Conservation (phyloP, 2,797 vertebrate genomes). For the Sciurus vulgaris region DNA sequence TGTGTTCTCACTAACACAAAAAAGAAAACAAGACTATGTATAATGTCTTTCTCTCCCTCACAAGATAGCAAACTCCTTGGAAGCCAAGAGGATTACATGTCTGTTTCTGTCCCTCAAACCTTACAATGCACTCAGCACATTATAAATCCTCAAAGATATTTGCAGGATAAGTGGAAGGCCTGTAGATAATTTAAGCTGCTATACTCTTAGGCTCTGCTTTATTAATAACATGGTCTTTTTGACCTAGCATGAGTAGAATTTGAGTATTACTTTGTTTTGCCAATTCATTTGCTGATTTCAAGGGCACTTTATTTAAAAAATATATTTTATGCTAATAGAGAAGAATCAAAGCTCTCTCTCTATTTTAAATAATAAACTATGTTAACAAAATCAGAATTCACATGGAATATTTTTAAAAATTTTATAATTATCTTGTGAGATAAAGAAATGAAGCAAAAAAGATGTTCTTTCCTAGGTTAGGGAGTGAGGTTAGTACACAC, state of each 20-base stretch:
- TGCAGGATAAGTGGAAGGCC: background rate
- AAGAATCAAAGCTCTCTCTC: background rate
- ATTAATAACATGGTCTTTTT: background rate
- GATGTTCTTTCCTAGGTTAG: background rate
- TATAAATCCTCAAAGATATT: background rate
- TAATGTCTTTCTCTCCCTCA: background rate
- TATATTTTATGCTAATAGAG: background rate
- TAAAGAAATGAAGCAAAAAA: background rate
- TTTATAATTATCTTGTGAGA: background rate
- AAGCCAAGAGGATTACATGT: background rate
- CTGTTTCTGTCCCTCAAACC: background rate
- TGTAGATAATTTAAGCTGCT: background rate
- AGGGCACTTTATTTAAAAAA: background rate
- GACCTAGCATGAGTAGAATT: background rate
- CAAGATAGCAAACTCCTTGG: background rate
- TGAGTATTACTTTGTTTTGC: background rate
- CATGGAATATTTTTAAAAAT: background rate
- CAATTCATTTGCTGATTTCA: background rate
- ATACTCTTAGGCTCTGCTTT: background rate
- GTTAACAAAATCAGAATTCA: slow-evolving; percentile 1
- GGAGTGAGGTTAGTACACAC: background rate
- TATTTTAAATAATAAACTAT: background rate
- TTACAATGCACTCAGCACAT: background rate
- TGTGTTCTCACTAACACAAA: background rate
- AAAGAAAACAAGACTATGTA: background rate